Evolutionary conservation across 2,797 vertebrate species (phyloP).

Genomic region (Alcedo quadribrachys): DNA sequence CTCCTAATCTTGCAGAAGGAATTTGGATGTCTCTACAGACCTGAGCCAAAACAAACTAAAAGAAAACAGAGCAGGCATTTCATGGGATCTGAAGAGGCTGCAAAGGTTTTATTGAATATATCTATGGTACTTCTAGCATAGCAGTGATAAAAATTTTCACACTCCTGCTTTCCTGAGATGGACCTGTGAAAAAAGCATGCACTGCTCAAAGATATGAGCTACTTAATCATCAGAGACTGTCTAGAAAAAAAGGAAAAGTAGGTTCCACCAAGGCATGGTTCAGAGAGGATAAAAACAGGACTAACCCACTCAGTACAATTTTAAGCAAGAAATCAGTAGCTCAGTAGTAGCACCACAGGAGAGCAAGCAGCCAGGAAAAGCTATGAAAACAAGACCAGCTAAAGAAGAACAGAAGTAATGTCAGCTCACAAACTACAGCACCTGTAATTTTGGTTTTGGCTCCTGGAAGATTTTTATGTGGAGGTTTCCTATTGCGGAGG

Average conservation of each 20-base stretch:
- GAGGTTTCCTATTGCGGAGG: neutral
- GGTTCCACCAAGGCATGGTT: neutral
- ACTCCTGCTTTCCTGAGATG: neutral
- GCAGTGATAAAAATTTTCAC: neutral
- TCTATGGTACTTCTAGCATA: neutral
- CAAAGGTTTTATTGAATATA: neutral
- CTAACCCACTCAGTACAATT: neutral
- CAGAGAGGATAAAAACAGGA: neutral
- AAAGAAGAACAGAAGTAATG: neutral
- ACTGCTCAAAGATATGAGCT: neutral
- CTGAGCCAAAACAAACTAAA: neutral
- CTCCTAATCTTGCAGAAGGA: neutral
- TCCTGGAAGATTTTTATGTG: neutral
- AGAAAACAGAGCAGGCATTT: neutral
- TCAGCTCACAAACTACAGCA: neutral
- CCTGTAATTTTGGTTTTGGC: neutral
- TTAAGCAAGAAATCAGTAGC: neutral
- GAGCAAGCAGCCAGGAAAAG: neutral
- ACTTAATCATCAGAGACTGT: neutral
- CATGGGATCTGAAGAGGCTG: neutral
- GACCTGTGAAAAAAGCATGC: neutral
- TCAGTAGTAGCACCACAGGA: fast-evolving
- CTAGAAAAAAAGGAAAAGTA: neutral
- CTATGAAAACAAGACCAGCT: neutral
- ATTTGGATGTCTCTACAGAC: neutral